Evolutionary conservation across 2,113 vertebrate genomes (phyloP).

Genomic region (Chunga burmeisteri): DNA sequence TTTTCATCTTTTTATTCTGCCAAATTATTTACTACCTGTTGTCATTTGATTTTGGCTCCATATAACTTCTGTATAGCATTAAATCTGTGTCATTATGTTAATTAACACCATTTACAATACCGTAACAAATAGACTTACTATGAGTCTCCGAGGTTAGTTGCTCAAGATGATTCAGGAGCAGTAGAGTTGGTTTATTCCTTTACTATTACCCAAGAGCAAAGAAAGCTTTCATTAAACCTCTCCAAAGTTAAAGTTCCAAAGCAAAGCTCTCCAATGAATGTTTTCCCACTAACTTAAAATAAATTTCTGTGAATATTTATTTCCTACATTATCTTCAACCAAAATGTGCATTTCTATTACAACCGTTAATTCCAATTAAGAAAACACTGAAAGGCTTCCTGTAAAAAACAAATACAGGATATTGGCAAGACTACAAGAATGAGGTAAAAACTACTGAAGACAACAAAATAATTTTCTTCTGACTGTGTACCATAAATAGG

Average conservation of each 20-base stretch:
- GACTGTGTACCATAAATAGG: constrained; percentile 28
- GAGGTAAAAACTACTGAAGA: constrained; percentile 45
- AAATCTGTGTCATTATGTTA: neutral
- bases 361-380: constrained; percentile 54
- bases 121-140: neutral
- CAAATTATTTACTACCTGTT: constrained; percentile 3
- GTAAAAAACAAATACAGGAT: constrained; percentile 69
- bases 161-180: neutral
- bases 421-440: constrained; percentile 68
- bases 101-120: neutral
- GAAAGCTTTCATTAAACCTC: neutral
- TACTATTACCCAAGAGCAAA: neutral
- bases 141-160: neutral
- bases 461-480: constrained; percentile 62
- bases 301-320: neutral
- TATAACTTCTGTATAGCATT: neutral
- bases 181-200: neutral
- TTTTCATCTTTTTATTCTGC: neutral
- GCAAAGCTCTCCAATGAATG: neutral
- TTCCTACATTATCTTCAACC: constrained; percentile 25
- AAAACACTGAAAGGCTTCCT: constrained; percentile 47
- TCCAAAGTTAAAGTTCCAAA: neutral
- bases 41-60: neutral
- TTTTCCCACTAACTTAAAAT: neutral
- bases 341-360: constrained; percentile 14